phyloP scores from a whole-genome alignment of 2,113 vertebrate species.

The Lonchura striata region DNA sequence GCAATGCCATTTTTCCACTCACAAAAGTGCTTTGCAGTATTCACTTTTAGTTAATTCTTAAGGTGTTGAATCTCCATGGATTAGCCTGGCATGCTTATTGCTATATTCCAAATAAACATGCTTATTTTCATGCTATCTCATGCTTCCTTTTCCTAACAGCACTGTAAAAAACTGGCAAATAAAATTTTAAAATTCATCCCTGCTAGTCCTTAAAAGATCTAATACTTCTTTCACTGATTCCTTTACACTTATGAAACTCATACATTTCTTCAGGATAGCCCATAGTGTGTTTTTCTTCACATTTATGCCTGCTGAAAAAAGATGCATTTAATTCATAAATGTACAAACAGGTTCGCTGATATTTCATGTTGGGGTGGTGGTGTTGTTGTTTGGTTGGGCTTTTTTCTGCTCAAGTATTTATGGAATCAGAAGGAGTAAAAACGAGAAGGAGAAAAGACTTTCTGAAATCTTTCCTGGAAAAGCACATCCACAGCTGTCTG shows the following conservation, averaged over 20 bases:
- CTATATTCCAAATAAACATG: neutral
- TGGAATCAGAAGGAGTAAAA: neutral
- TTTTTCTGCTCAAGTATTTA: neutral
- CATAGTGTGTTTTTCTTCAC: neutral
- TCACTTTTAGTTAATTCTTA: neutral
- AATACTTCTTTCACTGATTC: neutral
- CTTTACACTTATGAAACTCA: neutral
- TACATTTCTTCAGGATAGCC: neutral
- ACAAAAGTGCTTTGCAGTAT: neutral
- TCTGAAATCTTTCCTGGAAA: neutral
- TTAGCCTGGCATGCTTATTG: neutral
- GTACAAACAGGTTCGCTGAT: neutral
- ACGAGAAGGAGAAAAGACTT: neutral
- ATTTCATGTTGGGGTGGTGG: neutral
- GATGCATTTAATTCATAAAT: neutral
- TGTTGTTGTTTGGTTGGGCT: neutral
- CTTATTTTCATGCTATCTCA: neutral
- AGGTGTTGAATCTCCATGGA: neutral
- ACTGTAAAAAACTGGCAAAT: neutral
- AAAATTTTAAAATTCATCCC: neutral
- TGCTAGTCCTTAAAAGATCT: neutral
- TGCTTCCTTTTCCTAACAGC: neutral
- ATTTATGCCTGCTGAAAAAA: neutral
- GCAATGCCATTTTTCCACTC: neutral
- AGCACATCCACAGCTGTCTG: accelerated